Evolutionary conservation across 2,113 vertebrate genomes (phyloP).

Genomic region (rabbit (Oryctolagus cuniculus)): mOryCun1.1 NC_091441.1:44673001-44673500

Average conservation of each 20-base stretch:
- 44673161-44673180: too few relatives aligned
- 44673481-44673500: background rate
- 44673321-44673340: background rate
- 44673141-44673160: too few relatives aligned
- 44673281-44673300: background rate
- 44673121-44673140: too few relatives aligned
- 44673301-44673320: background rate
- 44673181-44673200: too few relatives aligned
- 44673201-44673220: too few relatives aligned
- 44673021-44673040: too few relatives aligned
- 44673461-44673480: background rate
- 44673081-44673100: too few relatives aligned
- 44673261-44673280: background rate
- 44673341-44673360: background rate
- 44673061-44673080: too few relatives aligned
- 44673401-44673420: background rate
- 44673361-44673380: slow-evolving; percentile 1
- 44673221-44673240: background rate
- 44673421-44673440: background rate
- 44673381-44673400: background rate
- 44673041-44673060: too few relatives aligned
- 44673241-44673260: background rate
- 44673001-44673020: too few relatives aligned
- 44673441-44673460: background rate
- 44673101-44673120: too few relatives aligned